Base-by-base conservation (phyloP, 2,797 vertebrate species). In the Halcyon chelicuti region DNA sequence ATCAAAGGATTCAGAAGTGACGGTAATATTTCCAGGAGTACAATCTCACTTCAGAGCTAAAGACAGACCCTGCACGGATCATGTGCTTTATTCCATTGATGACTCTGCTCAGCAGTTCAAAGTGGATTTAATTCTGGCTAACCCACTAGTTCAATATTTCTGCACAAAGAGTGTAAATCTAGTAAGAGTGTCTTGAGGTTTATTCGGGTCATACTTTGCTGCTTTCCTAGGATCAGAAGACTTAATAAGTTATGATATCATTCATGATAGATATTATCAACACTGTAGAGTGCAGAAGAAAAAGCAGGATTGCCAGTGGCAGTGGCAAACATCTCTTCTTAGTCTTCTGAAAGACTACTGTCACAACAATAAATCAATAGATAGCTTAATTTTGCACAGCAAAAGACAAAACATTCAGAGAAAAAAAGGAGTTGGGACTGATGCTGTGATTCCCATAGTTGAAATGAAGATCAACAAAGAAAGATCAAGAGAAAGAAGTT, bases 1-100 rank as follows among this genome's bases (percentile, higher is more conserved):
- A 96, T 95, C 74, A 96, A 94, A 94, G 90, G 70, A 85, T 76
- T 90, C 83, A 79, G 83, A 84, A 94, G 26, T 31, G 72, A 94
- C 0, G 4, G 79, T 66, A 96, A 63, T 63, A 86, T 93, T 96
- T 96, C 86, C 91, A 90, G 33, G 63, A 96, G 51, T 28, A 88
- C 31, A 31, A 62, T 75, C 58, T 81, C 93, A 93, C 70, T 94
- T 84, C 88, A 90, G 85, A 93, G 82, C 66, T 78, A 42, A 71
- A 95, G 86, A 91, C 57, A 95, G 55, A 90, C 29, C 44, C 47
- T 78, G 85, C 37, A 72, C 0, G 0, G 65, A 94, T 79, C 15
- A 5, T 29, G 26, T 60, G 61, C 49, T 92, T 94, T 90, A 96
- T 89, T 86, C 44, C 55, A 84, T 4, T 54, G 85, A 88, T 73